A percentile compares a stretch with the other conserved stretches of the same genome.
phyloP scores from a whole-genome alignment of 2,113 vertebrate species.

The Glareola pratincola region DNA sequence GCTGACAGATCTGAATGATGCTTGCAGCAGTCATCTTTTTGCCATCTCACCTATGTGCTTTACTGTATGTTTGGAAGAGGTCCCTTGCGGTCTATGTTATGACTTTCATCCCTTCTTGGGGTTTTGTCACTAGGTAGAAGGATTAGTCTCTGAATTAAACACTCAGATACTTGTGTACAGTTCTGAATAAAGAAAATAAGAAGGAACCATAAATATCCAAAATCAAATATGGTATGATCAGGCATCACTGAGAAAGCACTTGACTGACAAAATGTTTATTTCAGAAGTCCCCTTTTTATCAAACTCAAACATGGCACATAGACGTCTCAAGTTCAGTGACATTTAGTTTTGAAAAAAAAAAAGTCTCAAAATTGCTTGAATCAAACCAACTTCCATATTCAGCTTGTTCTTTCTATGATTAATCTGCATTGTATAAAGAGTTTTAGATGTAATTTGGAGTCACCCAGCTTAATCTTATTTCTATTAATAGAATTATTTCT shows the following conservation, averaged over 20 bases:
- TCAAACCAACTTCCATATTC: background rate
- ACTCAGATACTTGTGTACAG: background rate
- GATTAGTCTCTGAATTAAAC: background rate
- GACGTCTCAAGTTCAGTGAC: background rate
- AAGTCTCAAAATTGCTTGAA: background rate
- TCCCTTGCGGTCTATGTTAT: background rate
- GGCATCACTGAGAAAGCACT: rapidly evolving
- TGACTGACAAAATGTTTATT: background rate
- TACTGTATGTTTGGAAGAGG: background rate
- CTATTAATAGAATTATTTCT: background rate
- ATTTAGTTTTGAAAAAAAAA: background rate
- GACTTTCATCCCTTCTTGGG: background rate
- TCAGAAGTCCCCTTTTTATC: background rate
- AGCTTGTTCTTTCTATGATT: background rate
- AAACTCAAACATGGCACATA: background rate
- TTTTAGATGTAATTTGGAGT: background rate
- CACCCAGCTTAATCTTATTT: background rate
- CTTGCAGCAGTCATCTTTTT: background rate
- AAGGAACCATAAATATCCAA: background rate
- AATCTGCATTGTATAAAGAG: background rate
- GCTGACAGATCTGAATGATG: background rate
- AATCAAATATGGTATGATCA: background rate
- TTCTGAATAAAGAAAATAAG: background rate
- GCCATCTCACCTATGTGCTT: background rate
- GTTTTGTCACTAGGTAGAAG: background rate